Conservation (phyloP, 2,797 vertebrate species). For the Brachyalestes nurse region DNA sequence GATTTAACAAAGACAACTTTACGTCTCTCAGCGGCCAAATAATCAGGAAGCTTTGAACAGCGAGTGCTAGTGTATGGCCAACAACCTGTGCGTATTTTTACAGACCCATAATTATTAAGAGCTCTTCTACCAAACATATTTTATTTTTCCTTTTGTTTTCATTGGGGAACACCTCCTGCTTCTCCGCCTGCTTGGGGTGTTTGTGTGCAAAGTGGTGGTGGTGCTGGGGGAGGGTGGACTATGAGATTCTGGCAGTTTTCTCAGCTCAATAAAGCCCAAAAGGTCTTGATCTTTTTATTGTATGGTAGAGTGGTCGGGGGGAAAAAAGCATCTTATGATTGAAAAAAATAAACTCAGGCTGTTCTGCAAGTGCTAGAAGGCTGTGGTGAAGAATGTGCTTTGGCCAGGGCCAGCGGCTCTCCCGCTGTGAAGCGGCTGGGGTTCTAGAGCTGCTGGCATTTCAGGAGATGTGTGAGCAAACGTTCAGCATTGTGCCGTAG, state of each 20-base stretch:
- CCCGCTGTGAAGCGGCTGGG: conserved; percentile 80
- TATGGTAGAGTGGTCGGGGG: conserved; percentile 37
- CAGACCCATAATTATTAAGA: conserved; percentile 54
- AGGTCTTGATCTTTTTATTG: conserved; percentile 57
- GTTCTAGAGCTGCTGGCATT: conserved; percentile 83
- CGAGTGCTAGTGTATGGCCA: conserved; percentile 16
- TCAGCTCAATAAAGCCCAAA: conserved; percentile 51
- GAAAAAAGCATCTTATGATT: conserved; percentile 49
- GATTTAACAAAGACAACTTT: conserved; percentile 47
- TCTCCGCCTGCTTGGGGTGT: background rate
- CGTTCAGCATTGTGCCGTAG: conserved; percentile 81
- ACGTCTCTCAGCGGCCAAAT: conserved; percentile 35
- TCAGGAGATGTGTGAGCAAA: conserved; percentile 79
- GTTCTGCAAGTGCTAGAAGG: conserved; percentile 72
- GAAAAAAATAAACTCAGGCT: conserved; percentile 69
- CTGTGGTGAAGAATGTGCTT: conserved; percentile 84
- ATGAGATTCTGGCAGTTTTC: conserved; percentile 42
- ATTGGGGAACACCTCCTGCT: conserved; percentile 22
- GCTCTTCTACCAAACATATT: conserved; percentile 51
- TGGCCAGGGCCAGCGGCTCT: conserved; percentile 83
- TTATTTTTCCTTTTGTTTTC: conserved; percentile 51
- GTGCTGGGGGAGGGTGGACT: background rate
- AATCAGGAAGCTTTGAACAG: conserved; percentile 31
- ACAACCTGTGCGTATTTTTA: conserved; percentile 54
- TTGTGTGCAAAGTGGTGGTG: too few species aligned